Percentiles rank a stretch among this genome's conserved stretches.
phyloP scores from a whole-genome alignment of 2,888 invertebrate species.

The Chrysopilus asiliformis region DNA sequence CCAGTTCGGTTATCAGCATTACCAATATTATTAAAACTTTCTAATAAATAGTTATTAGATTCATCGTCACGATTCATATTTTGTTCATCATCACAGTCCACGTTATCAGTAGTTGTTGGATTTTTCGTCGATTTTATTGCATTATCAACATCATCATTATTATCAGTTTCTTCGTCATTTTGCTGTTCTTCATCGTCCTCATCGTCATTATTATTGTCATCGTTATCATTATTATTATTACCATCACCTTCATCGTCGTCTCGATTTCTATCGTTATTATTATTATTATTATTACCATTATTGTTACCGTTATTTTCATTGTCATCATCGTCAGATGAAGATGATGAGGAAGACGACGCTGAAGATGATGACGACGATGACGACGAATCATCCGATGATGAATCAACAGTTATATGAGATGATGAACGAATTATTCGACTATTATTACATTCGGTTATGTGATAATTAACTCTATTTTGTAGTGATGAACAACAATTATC shows the following conservation, averaged over 20 bases:
- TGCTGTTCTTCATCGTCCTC: background rate
- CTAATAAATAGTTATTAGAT: conserved; percentile 17
- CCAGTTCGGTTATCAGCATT: conserved; percentile 13
- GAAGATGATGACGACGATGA: conserved; percentile 7
- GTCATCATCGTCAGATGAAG: conserved; percentile 11
- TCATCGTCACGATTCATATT: background rate
- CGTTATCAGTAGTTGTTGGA: background rate
- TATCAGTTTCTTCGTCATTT: background rate
- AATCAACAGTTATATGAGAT: background rate
- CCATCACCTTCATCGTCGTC: background rate
- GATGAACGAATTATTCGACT: too few relatives aligned
- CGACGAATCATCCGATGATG: conserved; percentile 1
- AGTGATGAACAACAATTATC: background rate
- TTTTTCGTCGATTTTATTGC: background rate
- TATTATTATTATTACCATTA: background rate
- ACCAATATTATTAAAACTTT: conserved; percentile 23
- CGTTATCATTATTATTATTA: background rate
- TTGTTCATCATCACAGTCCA: background rate
- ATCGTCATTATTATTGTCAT: background rate
- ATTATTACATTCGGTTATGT: too few relatives aligned
- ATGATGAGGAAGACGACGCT: conserved; percentile 8
- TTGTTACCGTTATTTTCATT: conserved; percentile 2
- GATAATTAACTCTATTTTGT: too few relatives aligned
- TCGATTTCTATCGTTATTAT: background rate
- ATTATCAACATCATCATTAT: conserved; percentile 1